A percentile compares a stretch with the other conserved stretches of the same genome.
Evolutionary conservation across 2,797 vertebrate species (phyloP).

Genomic region (Martes flavigula): DNA sequence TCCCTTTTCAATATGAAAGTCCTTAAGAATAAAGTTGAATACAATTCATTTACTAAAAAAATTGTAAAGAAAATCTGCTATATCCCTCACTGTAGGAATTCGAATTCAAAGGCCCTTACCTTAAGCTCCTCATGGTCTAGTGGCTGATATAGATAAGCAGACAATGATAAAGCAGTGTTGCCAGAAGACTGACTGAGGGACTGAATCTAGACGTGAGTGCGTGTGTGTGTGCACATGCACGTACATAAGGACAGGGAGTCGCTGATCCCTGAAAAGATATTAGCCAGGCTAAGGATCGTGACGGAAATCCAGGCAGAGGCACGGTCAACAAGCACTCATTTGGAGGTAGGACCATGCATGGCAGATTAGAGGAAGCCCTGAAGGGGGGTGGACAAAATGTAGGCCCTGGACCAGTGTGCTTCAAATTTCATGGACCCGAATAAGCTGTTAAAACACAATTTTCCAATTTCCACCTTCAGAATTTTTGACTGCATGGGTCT

Average conservation of each 20-base stretch:
- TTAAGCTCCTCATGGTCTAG: not conserved
- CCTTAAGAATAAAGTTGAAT: not conserved
- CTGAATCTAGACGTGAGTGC: not conserved
- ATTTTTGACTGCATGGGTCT: not conserved
- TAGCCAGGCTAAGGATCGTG: not conserved
- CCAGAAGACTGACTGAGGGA: not conserved
- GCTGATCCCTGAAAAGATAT: not conserved
- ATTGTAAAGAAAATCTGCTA: not conserved
- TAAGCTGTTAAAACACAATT: not conserved
- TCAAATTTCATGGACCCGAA: not conserved
- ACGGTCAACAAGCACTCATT: not conserved
- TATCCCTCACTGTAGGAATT: not conserved
- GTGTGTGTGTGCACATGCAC: accelerated
- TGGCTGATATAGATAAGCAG: not conserved
- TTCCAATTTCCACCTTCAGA: not conserved
- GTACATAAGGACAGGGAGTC: not conserved
- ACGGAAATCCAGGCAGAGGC: not conserved
- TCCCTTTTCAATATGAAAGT: not conserved
- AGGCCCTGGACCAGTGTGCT: not conserved
- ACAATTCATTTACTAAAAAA: constrained; percentile 16
- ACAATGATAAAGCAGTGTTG: not conserved
- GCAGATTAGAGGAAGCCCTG: not conserved
- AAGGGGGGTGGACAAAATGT: not conserved
- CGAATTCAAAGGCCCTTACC: not conserved
- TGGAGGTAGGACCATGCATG: not conserved